Base-by-base conservation (phyloP, 2,797 vertebrate species). In the Spheniscus humboldti region DNA sequence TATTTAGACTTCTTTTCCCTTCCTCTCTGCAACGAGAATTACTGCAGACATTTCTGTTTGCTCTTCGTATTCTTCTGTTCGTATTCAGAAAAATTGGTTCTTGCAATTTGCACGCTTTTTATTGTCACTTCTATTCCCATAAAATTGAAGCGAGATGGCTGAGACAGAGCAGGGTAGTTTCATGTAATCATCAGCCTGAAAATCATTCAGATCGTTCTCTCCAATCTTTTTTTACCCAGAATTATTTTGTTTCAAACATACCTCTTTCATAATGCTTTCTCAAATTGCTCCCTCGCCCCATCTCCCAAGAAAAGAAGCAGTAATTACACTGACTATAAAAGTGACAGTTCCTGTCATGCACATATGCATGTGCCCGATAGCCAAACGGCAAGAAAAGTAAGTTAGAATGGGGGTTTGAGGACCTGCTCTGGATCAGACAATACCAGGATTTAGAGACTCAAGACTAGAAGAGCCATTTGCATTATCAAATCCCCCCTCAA, bases 101-200 rank as follows among this genome's bases (percentile, higher is more conserved):
- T 80, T 91, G n/a, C 57, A 91, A 95, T 92, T 84, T 93, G 22
- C 35, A 63, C 87, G 75, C 73, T 72, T 74, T 88, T 60, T 86
- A 64, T 78, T 86, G 69, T 73, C 16, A 6, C 18, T 71, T 62
- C 53, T 50, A 35, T 86, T 88, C 75, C 64, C 59, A 59, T 43
- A 90, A 95, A 96, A 93, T 43, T 59, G 76, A 95, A 95, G 59
- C 0, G 1, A 84, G 67, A 78, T 30, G 30, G 28, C 69, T 91
- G 82, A 88, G 69, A 39, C 22, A 71, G 56, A 86, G 33, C 33
- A 72, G 30, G 9, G 41, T 71, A 88, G 57, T 94, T 95, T 95
- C 62, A 28, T 18, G 62, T 72, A 92, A 91, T 94, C 91, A 88
- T 73, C 69, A 55, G 27, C 33, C 73, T 88, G 79, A 80, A 88